These are phyloP conservation scores for Xiphorhynchus elegans DNA, from an alignment of 2,113 vertebrate species.

Conservation along the genomic window DNA sequence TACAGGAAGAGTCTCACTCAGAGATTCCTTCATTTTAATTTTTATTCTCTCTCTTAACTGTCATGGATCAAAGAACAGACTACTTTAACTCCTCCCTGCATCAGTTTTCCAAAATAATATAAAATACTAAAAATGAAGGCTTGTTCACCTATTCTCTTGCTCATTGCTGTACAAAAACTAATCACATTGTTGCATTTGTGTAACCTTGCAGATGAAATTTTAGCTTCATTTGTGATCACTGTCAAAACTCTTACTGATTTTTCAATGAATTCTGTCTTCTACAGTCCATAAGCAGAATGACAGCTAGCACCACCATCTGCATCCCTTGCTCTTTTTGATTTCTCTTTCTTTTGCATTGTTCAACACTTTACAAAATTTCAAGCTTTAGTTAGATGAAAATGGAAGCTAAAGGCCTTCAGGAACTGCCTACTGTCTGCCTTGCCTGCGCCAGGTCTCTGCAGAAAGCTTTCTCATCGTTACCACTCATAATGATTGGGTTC, in stretches of 20 bases:
- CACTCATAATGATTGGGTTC: not conserved
- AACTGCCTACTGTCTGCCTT: not conserved
- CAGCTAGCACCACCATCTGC: not conserved
- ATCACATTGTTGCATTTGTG: not conserved
- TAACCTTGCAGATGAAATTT: not conserved
- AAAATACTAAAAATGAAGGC: not conserved
- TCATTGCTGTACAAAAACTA: not conserved
- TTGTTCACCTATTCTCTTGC: not conserved
- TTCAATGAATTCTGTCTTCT: not conserved
- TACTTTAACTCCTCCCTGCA: not conserved
- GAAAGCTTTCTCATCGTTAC: not conserved
- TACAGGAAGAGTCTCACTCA: not conserved
- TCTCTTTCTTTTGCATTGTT: not conserved
- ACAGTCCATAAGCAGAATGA: not conserved
- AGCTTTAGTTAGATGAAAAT: not conserved
- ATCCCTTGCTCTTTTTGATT: not conserved
- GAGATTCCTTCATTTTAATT: not conserved
- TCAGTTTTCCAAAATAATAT: not conserved
- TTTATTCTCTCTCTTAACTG: not conserved
- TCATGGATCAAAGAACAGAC: not conserved
- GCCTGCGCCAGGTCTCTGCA: not conserved
- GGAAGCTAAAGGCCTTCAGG: not conserved
- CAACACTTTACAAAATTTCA: not conserved
- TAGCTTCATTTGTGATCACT: not conserved
- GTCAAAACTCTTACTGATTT: not conserved